phyloP scores from a whole-genome alignment of 2,888 invertebrate genomes.

The Timandra comae region DNA sequence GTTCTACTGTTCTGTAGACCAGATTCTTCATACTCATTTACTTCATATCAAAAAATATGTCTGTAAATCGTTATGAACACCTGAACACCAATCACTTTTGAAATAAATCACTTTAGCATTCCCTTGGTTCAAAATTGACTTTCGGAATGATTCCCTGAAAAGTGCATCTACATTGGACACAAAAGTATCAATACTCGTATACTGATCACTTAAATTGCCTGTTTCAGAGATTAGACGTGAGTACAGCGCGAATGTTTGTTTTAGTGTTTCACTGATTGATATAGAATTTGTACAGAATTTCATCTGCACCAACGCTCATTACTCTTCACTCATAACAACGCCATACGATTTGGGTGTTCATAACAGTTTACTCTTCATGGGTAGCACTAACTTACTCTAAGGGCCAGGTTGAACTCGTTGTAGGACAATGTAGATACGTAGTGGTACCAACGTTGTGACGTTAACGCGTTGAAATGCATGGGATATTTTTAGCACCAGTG shows the following conservation, averaged over 20 bases:
- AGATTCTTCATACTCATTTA: too few species aligned
- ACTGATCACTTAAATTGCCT: constrained; percentile 61
- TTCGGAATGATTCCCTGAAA: background rate
- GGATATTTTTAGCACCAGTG: constrained; percentile 17
- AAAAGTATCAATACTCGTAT: constrained; percentile 21
- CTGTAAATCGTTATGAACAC: constrained; percentile 68
- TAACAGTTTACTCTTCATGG: constrained; percentile 61
- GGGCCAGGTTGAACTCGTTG: constrained; percentile 26
- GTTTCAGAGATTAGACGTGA: constrained; percentile 77
- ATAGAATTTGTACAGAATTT: constrained; percentile 37
- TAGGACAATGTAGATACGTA: constrained; percentile 26
- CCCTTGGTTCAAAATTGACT: too few species aligned
- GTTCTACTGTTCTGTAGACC: too few species aligned
- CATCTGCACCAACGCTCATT: constrained; percentile 42
- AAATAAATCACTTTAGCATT: too few species aligned
- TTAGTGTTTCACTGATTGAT: constrained; percentile 56
- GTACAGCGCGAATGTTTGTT: constrained; percentile 69
- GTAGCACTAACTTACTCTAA: constrained; percentile 43
- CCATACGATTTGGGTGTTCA: constrained; percentile 59
- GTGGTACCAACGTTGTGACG: constrained; percentile 11
- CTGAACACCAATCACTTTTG: constrained; percentile 25
- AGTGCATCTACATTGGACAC: constrained; percentile 6
- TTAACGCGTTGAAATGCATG: constrained; percentile 18
- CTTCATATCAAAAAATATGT: too few species aligned
- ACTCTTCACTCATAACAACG: constrained; percentile 40